Percentiles rank a stretch among this genome's conserved stretches.
phyloP scores from a whole-genome alignment of 30 jellyfish, hydroid and myxozoan genomes.

The Aurelia sp. region DNA sequence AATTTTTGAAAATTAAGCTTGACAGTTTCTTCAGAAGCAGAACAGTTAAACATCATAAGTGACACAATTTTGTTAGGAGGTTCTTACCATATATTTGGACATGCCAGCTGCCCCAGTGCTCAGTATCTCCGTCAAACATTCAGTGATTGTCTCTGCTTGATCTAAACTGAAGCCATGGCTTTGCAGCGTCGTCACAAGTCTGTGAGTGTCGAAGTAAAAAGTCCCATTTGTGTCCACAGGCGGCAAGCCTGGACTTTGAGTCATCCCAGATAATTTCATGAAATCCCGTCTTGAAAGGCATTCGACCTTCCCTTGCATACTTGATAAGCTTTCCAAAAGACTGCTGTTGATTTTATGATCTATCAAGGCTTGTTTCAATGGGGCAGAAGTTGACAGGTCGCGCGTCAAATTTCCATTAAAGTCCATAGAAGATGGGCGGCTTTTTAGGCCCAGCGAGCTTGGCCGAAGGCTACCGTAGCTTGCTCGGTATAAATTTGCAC shows the following conservation, averaged over 20 bases:
- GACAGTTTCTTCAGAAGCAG: no score
- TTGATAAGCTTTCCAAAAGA: constrained; percentile 9
- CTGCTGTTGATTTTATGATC: not conserved
- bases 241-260: constrained; percentile 23
- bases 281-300: constrained; percentile 25
- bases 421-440: not conserved
- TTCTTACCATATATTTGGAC: constrained; percentile 72
- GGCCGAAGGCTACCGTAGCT: not conserved
- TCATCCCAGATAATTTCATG: constrained; percentile 30
- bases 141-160: constrained; percentile 75
- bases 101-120: constrained; percentile 56
- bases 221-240: constrained; percentile 46
- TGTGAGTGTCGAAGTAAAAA: constrained; percentile 74
- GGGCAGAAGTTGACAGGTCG: not conserved
- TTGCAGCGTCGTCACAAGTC: constrained; percentile 71
- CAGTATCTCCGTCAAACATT: constrained; percentile 65
- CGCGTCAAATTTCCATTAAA: not conserved
- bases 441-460: constrained; percentile 1
- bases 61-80: not conserved
- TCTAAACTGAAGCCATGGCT: constrained; percentile 64
- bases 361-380: not conserved
- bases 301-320: not conserved
- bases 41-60: no score
- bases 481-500: not conserved
- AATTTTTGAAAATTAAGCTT: no score